These are phyloP conservation scores for Scopus umbretta DNA, from an alignment of 2,113 vertebrate genomes.

Conservation along the genomic window DNA sequence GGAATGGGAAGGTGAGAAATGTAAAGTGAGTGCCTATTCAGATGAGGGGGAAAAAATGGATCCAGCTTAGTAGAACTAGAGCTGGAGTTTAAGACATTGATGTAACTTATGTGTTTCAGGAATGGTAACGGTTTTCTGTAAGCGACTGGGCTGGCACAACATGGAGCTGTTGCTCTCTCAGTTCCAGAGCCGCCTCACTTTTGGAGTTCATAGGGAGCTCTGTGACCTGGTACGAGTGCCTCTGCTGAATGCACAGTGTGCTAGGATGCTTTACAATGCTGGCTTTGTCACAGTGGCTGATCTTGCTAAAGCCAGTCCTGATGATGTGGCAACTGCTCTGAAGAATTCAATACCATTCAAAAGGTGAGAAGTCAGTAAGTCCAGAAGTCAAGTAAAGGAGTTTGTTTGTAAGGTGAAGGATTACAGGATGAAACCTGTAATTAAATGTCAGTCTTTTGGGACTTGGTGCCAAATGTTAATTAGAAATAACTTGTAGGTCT, in stretches of 20 bases:
- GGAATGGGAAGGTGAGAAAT: not conserved
- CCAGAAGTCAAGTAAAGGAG: not conserved
- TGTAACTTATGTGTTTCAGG: conserved; percentile 72
- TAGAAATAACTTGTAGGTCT: not conserved
- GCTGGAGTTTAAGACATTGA: not conserved
- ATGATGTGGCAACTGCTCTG: conserved; percentile 83
- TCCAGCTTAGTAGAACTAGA: not conserved
- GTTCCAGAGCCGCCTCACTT: conserved; percentile 93
- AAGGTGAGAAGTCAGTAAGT: conserved; percentile 74
- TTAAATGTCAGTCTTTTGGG: not conserved
- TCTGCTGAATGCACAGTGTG: conserved; percentile 86
- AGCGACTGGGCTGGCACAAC: conserved; percentile 93
- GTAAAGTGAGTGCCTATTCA: not conserved
- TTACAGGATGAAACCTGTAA: not conserved
- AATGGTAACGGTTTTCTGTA: conserved; percentile 95
- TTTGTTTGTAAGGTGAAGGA: not conserved
- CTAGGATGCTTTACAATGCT: conserved; percentile 81
- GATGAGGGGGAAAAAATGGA: accelerated
- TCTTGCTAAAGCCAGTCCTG: conserved; percentile 79
- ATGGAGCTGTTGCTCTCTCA: conserved; percentile 94
- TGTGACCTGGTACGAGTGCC: conserved; percentile 92
- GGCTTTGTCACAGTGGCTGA: conserved; percentile 89
- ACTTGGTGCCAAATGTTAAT: not conserved
- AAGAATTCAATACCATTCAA: conserved; percentile 90
- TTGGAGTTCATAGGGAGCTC: conserved; percentile 93